These are phyloP conservation scores for Euzetes globulus DNA, from an alignment of 2,888 invertebrate genomes.

Conservation along the genomic window DNA sequence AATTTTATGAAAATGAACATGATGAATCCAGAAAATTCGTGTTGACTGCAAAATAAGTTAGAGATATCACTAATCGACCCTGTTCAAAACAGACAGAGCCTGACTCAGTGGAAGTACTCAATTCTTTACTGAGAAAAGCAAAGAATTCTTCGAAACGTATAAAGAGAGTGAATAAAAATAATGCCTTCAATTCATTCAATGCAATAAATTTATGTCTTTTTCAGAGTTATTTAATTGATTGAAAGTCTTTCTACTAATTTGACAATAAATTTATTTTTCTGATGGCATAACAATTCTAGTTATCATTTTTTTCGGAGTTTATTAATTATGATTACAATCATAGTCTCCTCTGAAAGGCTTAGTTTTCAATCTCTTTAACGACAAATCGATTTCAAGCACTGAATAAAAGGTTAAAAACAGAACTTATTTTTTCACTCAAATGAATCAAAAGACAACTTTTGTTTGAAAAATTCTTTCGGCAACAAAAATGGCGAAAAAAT, in stretches of 20 bases:
- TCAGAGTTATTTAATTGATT: constrained; percentile 4
- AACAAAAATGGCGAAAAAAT: not conserved
- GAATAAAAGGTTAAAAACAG: not conserved
- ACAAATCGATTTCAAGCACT: not conserved
- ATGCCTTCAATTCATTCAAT: not conserved
- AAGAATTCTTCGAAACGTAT: not conserved
- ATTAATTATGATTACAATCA: not conserved
- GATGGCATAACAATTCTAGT: not conserved
- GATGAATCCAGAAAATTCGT: no score
- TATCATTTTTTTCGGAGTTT: not conserved
- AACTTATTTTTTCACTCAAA: not conserved
- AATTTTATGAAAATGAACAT: no score
- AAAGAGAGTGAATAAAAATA: not conserved
- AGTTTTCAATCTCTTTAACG: not conserved
- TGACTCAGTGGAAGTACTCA: not conserved
- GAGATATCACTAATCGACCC: no score
- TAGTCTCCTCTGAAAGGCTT: not conserved
- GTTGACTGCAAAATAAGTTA: no score
- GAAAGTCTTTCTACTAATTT: not conserved
- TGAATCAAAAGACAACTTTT: not conserved
- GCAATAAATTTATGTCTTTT: not conserved
- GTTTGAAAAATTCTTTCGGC: not conserved
- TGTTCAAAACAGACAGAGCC: not conserved
- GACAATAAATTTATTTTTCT: not conserved
- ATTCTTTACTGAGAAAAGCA: not conserved